Percentiles rank a stretch among this genome's conserved stretches.
phyloP scores from a whole-genome alignment of 2,888 invertebrate genomes.

The Hipparchia sbordonii region DNA sequence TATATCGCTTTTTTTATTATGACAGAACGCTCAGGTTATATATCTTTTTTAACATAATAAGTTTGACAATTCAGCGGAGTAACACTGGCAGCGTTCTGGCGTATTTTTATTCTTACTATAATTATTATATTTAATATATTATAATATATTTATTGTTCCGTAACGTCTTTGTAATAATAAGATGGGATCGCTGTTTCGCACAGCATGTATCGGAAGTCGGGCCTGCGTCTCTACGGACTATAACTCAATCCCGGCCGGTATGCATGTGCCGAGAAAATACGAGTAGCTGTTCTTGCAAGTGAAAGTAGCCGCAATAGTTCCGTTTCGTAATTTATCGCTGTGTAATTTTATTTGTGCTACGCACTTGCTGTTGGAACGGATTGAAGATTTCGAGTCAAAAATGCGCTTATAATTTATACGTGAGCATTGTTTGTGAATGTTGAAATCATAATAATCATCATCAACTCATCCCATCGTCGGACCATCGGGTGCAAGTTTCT shows the following conservation, averaged over 20 bases:
- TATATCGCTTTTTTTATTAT: background rate
- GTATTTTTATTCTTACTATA: no score
- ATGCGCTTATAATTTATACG: background rate
- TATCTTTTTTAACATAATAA: no score
- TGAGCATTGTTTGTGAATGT: background rate
- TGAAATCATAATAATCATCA: background rate
- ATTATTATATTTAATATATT: no score
- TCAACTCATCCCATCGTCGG: background rate
- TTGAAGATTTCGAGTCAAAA: conserved; percentile 9
- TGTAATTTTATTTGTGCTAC: conserved; percentile 48
- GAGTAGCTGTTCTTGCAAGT: conserved; percentile 65
- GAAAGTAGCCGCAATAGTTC: conserved; percentile 74
- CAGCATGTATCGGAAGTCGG: background rate
- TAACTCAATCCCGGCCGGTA: conserved; percentile 44
- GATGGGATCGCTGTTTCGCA: background rate
- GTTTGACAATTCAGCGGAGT: no score
- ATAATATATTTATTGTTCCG: no score
- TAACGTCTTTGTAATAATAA: background rate
- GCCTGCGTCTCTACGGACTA: background rate
- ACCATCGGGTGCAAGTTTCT: no score
- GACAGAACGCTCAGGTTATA: background rate
- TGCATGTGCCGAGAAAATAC: conserved; percentile 61
- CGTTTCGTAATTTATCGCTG: conserved; percentile 69
- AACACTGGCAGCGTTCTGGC: no score
- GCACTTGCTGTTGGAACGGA: conserved; percentile 33